Conservation (phyloP, 2,797 vertebrate species). For the Sebastes taczanowskii region DNA sequence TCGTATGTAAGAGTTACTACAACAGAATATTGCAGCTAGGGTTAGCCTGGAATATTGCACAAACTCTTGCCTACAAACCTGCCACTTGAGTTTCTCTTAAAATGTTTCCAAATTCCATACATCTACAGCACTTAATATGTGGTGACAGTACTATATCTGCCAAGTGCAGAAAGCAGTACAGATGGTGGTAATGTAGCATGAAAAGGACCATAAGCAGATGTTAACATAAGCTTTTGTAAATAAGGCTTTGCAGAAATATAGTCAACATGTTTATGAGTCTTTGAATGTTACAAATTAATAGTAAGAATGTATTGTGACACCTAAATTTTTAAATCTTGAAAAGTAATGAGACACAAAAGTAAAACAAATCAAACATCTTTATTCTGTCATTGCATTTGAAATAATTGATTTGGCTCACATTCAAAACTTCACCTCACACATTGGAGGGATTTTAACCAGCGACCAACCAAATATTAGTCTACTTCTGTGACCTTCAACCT, state of each 20-base stretch:
- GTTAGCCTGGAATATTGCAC: too few species aligned
- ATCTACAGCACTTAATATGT: too few species aligned
- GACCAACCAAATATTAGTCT: background rate
- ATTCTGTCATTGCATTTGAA: background rate
- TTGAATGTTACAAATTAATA: background rate
- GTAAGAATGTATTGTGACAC: background rate
- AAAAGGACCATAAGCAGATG: rapidly evolving
- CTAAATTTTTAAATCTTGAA: background rate
- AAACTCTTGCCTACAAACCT: too few species aligned
- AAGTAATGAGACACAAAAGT: background rate
- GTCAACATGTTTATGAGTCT: background rate
- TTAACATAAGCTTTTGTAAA: background rate
- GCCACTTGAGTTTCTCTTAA: too few species aligned
- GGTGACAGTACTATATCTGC: background rate
- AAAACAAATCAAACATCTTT: background rate
- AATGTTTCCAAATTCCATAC: too few species aligned
- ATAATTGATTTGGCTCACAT: background rate
- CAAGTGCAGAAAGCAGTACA: background rate
- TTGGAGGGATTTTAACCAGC: background rate
- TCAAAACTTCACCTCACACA: background rate
- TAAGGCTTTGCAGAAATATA: background rate
- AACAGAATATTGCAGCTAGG: too few species aligned
- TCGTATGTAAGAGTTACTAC: too few species aligned
- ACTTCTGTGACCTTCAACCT: background rate
- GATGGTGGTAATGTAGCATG: background rate